These are phyloP conservation scores for Drosophila leontia DNA, from an alignment of 1,140 invertebrate species.

Conservation along the genomic window DNA sequence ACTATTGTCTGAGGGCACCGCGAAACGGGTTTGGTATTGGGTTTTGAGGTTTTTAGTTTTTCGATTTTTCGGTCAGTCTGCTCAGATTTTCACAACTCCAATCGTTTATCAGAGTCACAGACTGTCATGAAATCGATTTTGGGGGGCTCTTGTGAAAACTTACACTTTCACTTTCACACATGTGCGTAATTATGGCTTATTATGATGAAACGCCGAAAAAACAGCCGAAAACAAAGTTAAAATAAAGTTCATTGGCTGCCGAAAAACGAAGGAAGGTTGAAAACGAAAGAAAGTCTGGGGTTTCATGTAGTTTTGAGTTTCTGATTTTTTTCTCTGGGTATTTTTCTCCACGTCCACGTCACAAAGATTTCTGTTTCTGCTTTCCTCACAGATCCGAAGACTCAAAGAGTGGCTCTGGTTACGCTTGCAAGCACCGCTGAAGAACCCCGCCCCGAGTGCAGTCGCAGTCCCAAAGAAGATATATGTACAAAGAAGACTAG, in stretches of 20 bases:
- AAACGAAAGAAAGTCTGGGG: conserved; percentile 67
- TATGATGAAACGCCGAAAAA: conserved; percentile 58
- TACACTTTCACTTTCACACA: conserved; percentile 71
- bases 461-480: conserved; percentile 17
- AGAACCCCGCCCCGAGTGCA: conserved; percentile 56
- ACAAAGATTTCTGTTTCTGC: conserved; percentile 57
- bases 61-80: conserved; percentile 33
- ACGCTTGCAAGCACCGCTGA: conserved; percentile 63
- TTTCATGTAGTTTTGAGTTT: conserved; percentile 32
- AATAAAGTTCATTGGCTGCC: conserved; percentile 70
- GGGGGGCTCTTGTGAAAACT: conserved; percentile 39
- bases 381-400: conserved; percentile 10
- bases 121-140: conserved; percentile 48
- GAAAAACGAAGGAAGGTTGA: conserved; percentile 32
- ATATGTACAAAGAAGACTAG: conserved; percentile 16
- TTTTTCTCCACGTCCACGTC: conserved; percentile 69
- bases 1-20: conserved; percentile 23
- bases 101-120: conserved; percentile 31
- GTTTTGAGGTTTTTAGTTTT: conserved; percentile 31
- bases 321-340: conserved; percentile 26
- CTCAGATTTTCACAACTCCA: conserved; percentile 30
- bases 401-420: conserved; percentile 60
- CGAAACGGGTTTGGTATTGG: conserved; percentile 62
- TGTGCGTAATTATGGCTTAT: conserved; percentile 61
- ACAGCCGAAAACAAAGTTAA: conserved; percentile 59